Evolutionary conservation across 2,888 invertebrate genomes (phyloP).

Genomic region (Parnassius mnemosyne): DNA sequence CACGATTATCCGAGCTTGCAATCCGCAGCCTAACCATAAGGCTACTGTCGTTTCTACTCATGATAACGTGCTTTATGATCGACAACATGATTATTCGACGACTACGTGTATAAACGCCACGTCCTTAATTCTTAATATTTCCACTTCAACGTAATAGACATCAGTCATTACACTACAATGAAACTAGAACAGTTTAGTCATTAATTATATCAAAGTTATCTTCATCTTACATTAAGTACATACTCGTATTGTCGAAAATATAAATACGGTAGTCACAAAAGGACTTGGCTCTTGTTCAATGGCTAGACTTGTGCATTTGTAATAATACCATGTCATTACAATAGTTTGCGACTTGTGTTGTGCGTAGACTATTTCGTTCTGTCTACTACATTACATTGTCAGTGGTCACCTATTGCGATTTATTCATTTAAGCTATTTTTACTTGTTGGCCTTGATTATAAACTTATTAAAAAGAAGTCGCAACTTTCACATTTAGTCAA

Average conservation of each 20-base stretch:
- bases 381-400: conserved; percentile 11
- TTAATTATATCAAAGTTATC: conserved; percentile 15
- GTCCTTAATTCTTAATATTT: not conserved
- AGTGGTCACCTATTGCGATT: conserved; percentile 9
- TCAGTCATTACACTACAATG: conserved; percentile 5
- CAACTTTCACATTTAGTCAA: too few species aligned
- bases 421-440: conserved; percentile 1
- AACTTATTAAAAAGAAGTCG: too few species aligned
- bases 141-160: not conserved
- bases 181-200: conserved; percentile 1
- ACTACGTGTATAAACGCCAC: not conserved
- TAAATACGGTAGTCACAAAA: conserved; percentile 1
- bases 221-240: conserved; percentile 9
- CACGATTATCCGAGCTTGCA: too few species aligned
- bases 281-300: conserved; percentile 12
- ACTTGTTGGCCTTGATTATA: too few species aligned
- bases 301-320: conserved; percentile 6
- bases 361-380: conserved; percentile 15
- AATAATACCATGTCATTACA: conserved; percentile 11
- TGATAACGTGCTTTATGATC: too few species aligned
- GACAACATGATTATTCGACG: too few species aligned
- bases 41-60: too few species aligned
- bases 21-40: too few species aligned
- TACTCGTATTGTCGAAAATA: not conserved
- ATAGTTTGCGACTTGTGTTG: conserved; percentile 11